Percentiles rank a stretch among this genome's conserved stretches.
phyloP scores from a whole-genome alignment of 2,797 vertebrate species.

The Crocodylus rhombifer region DNA sequence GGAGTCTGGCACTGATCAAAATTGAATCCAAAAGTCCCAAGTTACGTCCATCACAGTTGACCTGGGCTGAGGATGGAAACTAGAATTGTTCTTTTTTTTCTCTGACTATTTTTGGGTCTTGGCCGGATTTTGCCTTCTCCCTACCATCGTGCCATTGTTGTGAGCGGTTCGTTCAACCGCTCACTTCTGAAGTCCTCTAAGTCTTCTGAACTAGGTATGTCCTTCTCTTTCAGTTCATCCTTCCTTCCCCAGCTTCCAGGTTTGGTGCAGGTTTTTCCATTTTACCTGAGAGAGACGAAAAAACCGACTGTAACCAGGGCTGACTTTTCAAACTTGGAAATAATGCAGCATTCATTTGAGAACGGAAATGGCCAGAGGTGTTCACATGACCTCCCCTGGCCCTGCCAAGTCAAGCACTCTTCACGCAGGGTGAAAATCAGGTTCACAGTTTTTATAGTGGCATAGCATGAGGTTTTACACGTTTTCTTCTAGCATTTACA shows the following conservation, averaged over 20 bases:
- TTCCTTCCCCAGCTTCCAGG: neutral
- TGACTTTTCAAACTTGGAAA: neutral
- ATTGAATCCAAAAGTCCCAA: accelerated
- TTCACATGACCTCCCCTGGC: neutral
- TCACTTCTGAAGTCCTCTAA: neutral
- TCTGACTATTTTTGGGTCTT: accelerated
- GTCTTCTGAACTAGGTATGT: neutral
- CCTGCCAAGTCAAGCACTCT: neutral
- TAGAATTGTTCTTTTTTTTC: accelerated
- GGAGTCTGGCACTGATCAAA: accelerated
- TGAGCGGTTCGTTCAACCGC: neutral
- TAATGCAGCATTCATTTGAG: neutral
- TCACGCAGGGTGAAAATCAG: neutral
- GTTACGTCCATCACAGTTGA: accelerated
- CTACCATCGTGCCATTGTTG: neutral
- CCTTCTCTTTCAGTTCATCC: neutral
- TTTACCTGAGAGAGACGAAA: neutral
- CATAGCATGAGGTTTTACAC: neutral
- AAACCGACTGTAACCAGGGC: neutral
- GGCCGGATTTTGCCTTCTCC: neutral
- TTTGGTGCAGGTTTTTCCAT: neutral
- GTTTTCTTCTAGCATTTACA: accelerated
- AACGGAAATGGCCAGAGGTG: neutral
- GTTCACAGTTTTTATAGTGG: neutral
- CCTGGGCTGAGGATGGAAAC: accelerated